Evolutionary conservation across 1,140 invertebrate genomes (phyloP).

Genomic region (Harpegnathos saltator): DNA sequence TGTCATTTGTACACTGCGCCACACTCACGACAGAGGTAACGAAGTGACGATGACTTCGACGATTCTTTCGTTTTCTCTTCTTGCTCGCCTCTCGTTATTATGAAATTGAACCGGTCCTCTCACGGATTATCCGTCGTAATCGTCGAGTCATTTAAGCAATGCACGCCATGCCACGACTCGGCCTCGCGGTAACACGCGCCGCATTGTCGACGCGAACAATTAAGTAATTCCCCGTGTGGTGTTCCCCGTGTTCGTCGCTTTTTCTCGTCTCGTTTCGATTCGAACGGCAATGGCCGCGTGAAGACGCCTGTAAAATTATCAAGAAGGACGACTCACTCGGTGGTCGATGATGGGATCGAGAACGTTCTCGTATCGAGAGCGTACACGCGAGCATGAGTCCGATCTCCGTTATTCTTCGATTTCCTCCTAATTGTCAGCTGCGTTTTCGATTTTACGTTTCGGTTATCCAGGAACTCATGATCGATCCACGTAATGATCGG

Average conservation of each 20-base stretch:
- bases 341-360: background rate
- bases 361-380: background rate
- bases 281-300: no score
- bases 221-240: background rate
- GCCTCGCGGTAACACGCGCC: background rate
- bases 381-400: background rate
- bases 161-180: background rate
- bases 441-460: constrained; percentile 15
- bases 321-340: background rate
- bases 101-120: constrained; percentile 54
- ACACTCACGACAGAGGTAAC: constrained; percentile 52
- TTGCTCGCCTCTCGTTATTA: constrained; percentile 34
- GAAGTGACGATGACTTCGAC: constrained; percentile 60
- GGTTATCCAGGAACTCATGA: constrained; percentile 18
- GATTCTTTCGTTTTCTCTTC: constrained; percentile 48
- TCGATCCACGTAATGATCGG: constrained; percentile 36
- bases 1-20: constrained; percentile 47
- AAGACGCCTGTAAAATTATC: no score
- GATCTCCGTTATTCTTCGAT: constrained; percentile 23
- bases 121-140: constrained; percentile 34
- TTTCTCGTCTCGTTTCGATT: background rate
- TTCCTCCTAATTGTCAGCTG: constrained; percentile 4
- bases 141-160: constrained; percentile 31
- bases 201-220: background rate
- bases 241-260: background rate